These are phyloP conservation scores for Cephus rjabovi DNA, from an alignment of 2,888 invertebrate genomes.

Conservation along the genomic window DNA sequence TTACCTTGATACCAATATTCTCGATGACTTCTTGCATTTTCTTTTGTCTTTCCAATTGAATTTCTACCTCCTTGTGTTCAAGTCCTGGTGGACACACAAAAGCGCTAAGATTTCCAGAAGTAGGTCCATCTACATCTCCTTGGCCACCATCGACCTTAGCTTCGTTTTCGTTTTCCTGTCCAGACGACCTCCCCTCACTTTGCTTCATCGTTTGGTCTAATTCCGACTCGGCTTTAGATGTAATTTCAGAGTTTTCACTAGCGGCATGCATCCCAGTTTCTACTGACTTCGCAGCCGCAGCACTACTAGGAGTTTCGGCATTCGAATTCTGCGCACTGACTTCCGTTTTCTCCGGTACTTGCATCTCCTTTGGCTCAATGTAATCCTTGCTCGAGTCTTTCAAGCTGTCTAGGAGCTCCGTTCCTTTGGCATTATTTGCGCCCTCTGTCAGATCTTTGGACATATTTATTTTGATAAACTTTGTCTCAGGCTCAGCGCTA, in stretches of 20 bases:
- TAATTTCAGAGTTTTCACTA: slow-evolving; percentile 17
- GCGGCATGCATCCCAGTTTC: slow-evolving; percentile 15
- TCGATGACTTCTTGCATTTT: slow-evolving; percentile 68
- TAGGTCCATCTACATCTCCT: slow-evolving; percentile 4
- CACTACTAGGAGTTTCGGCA: background rate
- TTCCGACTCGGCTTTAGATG: background rate
- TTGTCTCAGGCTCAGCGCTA: slow-evolving; percentile 62
- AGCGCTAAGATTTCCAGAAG: slow-evolving; percentile 50
- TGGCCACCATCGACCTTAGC: slow-evolving; percentile 4
- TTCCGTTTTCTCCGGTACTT: slow-evolving; percentile 34
- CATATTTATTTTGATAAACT: slow-evolving; percentile 66
- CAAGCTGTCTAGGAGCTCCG: slow-evolving; percentile 19
- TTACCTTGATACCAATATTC: slow-evolving; percentile 52
- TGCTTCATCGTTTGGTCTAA: background rate
- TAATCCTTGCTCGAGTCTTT: background rate
- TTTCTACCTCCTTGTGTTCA: slow-evolving; percentile 66
- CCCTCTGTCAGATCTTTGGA: slow-evolving; percentile 31
- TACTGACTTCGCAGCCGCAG: background rate
- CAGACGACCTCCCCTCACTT: background rate
- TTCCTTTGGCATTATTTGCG: slow-evolving; percentile 8
- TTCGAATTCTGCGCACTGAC: background rate
- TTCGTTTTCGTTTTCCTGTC: background rate
- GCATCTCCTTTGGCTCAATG: slow-evolving; percentile 34
- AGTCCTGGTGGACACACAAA: slow-evolving; percentile 64
- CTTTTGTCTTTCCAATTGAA: slow-evolving; percentile 67